Evolutionary conservation across 2,888 invertebrate species (phyloP).

Genomic region (Clunio marinus): DNA sequence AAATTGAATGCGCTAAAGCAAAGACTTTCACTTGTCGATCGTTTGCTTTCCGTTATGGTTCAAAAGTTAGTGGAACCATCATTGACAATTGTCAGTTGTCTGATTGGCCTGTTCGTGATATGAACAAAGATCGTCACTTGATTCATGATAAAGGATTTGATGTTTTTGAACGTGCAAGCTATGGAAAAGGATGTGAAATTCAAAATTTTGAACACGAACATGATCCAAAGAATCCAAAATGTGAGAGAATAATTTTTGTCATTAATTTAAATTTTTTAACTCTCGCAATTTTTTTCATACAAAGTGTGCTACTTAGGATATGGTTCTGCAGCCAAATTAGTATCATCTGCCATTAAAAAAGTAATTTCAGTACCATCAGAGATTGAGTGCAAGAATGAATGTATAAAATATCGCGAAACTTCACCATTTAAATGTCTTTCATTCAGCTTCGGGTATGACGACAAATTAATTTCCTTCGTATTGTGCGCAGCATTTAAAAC

Average conservation of each 20-base stretch:
- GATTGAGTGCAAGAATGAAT: slow-evolving; percentile 66
- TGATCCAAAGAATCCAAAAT: slow-evolving; percentile 51
- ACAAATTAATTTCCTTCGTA: slow-evolving; percentile 34
- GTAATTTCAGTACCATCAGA: slow-evolving; percentile 62
- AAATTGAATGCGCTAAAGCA: slow-evolving; percentile 71
- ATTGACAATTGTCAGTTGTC: slow-evolving; percentile 73
- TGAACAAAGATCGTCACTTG: slow-evolving; percentile 58
- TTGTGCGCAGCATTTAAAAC: neutral
- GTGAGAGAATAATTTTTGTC: slow-evolving; percentile 43
- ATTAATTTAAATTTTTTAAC: slow-evolving; percentile 4
- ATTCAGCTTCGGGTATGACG: slow-evolving; percentile 65
- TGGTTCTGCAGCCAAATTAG: slow-evolving; percentile 67
- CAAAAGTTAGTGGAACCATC: slow-evolving; percentile 60
- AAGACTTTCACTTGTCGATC: slow-evolving; percentile 72
- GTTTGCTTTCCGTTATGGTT: slow-evolving; percentile 71
- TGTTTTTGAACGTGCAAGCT: slow-evolving; percentile 75
- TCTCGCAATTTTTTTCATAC: slow-evolving; percentile 44
- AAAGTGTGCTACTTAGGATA: slow-evolving; percentile 78
- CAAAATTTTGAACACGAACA: slow-evolving; percentile 53
- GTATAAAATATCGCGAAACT: slow-evolving; percentile 55
- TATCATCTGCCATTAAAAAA: slow-evolving; percentile 61
- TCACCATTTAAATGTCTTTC: slow-evolving; percentile 68
- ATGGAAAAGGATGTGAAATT: slow-evolving; percentile 75
- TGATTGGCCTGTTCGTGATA: slow-evolving; percentile 65
- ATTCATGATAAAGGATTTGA: slow-evolving; percentile 64